Percentiles rank a stretch among this genome's conserved stretches.
These are phyloP conservation scores for Marasmarcha lunaedactyla DNA, from an alignment of 2,888 invertebrate species.

Conservation along the genomic window DNA sequence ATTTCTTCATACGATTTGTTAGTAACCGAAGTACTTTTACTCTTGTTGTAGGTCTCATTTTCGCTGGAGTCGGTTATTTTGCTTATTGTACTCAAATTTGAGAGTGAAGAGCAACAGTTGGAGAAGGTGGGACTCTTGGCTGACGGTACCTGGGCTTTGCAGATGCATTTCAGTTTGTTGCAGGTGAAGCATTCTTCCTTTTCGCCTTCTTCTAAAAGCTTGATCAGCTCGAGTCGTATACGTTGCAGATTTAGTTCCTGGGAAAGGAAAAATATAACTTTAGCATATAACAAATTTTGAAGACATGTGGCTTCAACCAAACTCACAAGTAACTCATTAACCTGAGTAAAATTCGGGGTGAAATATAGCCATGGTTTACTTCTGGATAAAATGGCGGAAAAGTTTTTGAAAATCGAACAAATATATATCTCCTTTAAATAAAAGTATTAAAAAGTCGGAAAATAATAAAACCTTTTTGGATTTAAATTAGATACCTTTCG, in stretches of 20 bases:
- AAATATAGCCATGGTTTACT: too few species aligned
- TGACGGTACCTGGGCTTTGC: neutral
- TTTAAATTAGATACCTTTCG: too few species aligned
- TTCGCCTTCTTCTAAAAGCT: constrained; percentile 17
- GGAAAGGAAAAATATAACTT: constrained; percentile 6
- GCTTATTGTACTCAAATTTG: too few species aligned
- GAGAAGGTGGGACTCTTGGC: neutral
- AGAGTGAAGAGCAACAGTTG: neutral
- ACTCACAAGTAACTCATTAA: neutral
- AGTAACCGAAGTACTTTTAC: neutral
- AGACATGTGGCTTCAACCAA: neutral
- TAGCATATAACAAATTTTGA: neutral
- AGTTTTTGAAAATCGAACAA: too few species aligned
- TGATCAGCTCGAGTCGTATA: constrained; percentile 14
- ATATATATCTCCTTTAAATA: too few species aligned
- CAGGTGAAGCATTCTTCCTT: constrained; percentile 11
- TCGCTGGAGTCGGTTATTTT: neutral
- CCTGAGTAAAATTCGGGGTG: too few species aligned
- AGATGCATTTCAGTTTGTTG: neutral
- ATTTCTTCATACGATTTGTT: neutral
- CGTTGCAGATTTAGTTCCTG: constrained; percentile 20
- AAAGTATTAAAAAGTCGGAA: too few species aligned
- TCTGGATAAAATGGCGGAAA: too few species aligned
- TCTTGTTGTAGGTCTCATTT: too few species aligned
- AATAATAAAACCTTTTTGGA: too few species aligned